Percentiles rank a stretch among this genome's conserved stretches.
phyloP scores from a whole-genome alignment of 2,797 vertebrate genomes.

The Bucorvus abyssinicus region DNA sequence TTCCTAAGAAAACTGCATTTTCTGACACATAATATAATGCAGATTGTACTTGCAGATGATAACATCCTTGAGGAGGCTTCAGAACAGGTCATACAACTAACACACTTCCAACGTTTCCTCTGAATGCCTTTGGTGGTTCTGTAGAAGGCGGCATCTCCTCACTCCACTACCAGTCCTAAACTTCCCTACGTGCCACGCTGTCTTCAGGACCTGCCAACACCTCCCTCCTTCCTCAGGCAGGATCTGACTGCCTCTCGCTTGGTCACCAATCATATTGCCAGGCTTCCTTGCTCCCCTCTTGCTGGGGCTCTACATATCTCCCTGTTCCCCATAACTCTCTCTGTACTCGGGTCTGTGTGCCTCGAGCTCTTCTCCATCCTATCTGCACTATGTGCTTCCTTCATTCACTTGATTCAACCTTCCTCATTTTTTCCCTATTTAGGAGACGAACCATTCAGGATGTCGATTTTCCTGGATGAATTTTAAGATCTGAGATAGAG shows the following conservation, averaged over 20 bases:
- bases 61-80: not conserved
- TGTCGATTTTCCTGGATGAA: constrained; percentile 3
- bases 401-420: not conserved
- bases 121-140: not conserved
- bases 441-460: not conserved
- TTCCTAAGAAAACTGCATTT: not conserved
- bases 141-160: not conserved
- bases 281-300: not conserved
- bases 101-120: not conserved
- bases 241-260: not conserved
- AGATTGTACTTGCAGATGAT: not conserved
- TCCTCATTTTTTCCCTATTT: not conserved
- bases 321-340: not conserved
- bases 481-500: not conserved
- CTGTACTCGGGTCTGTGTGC: not conserved
- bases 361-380: not conserved
- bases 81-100: not conserved
- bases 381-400: not conserved
- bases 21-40: not conserved
- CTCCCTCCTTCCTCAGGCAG: not conserved
- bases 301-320: not conserved
- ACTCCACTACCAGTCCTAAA: not conserved
- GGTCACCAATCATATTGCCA: not conserved
- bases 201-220: not conserved
- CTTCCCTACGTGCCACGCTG: not conserved